phyloP scores from a whole-genome alignment of 1,140 invertebrate species.

The Limonius californicus region DNA sequence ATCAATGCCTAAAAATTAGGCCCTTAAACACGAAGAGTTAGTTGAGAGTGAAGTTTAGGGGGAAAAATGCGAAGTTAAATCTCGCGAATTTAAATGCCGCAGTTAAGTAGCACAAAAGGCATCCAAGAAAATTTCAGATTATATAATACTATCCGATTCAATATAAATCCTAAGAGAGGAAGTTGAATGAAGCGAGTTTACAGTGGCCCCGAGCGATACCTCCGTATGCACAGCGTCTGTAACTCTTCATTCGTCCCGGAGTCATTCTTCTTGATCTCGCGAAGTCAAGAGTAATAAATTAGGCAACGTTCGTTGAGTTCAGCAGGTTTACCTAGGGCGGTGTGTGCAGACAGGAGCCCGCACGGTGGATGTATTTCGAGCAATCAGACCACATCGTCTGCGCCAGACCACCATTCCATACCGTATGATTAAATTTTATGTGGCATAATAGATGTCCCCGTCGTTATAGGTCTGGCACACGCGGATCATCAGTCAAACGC shows the following conservation, averaged over 20 bases:
- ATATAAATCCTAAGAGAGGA: slow-evolving; percentile 25
- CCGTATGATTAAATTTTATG: not conserved
- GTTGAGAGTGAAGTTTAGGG: no score
- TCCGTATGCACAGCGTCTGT: slow-evolving; percentile 26
- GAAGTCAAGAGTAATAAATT: slow-evolving; percentile 30
- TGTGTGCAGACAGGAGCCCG: not conserved
- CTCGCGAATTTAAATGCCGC: not conserved
- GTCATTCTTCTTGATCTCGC: slow-evolving; percentile 31
- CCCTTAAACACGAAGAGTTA: no score
- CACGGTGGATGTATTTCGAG: not conserved
- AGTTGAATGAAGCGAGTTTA: slow-evolving; percentile 27
- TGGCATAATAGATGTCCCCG: not conserved
- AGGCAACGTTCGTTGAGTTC: slow-evolving; percentile 24
- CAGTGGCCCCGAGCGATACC: slow-evolving; percentile 16
- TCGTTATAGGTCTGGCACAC: not conserved
- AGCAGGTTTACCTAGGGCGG: slow-evolving; percentile 25
- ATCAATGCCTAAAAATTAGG: no score
- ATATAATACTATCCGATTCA: slow-evolving; percentile 24
- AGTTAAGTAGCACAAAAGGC: slow-evolving; percentile 15
- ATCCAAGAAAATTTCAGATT: not conserved
- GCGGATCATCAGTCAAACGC: not conserved
- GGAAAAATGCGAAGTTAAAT: no score
- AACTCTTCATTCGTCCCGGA: slow-evolving; percentile 30
- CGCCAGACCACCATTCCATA: not conserved
- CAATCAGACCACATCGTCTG: not conserved